Evolutionary conservation across 1,140 invertebrate species (phyloP), one percentile per base, ranked within the genome.

Genomic region (Bombus cullumanus): DNA sequence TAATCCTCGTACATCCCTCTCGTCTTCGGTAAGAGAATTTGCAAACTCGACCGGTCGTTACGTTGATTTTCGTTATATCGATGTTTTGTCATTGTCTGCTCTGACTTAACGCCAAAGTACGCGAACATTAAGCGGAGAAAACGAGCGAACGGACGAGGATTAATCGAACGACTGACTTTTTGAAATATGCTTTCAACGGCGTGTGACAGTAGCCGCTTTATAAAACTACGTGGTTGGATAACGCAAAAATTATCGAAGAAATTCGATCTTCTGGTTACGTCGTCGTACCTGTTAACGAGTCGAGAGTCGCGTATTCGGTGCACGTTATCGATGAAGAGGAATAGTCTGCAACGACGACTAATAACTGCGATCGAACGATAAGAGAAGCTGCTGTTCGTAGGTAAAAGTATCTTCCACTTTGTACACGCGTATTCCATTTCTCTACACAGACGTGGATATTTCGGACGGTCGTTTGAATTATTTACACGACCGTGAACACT

Each of bases 211-310:
- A 18, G 10, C 25, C 25, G 28, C 28, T 71, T 6, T 6, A 15
- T 9, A 15, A 66, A n/a, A 43, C 12, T n/a, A n/a, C 37, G 13
- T 41, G 6, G 39, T 41, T 41, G 69, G 2, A 72, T 41, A 72
- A 41, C 10, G 39, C 13, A n/a, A 3, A n/a, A n/a, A n/a, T 72
- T 43, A 3, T 4, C 28, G 12, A n/a, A 72, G 69, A 41, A 39
- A n/a, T 28, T 1, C n/a, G 41, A 72, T 43, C 39, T 41, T 41
- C 13, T n/a, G 39, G 69, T 68, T 68, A 68, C 66, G 18, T 41
- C 69, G n/a, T 39, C 25, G 69, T 41, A 13, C 15, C 57, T 37
- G 28, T 72, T 81, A 81, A 81, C 43, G 34, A 57, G n/a, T 47
- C n/a, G n/a, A n/a, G 28, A 59, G 37, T 22, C 47, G 47, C 18